Conservation (phyloP, 2,888 invertebrate species). For the Glyphotaelius pellucidus region DNA sequence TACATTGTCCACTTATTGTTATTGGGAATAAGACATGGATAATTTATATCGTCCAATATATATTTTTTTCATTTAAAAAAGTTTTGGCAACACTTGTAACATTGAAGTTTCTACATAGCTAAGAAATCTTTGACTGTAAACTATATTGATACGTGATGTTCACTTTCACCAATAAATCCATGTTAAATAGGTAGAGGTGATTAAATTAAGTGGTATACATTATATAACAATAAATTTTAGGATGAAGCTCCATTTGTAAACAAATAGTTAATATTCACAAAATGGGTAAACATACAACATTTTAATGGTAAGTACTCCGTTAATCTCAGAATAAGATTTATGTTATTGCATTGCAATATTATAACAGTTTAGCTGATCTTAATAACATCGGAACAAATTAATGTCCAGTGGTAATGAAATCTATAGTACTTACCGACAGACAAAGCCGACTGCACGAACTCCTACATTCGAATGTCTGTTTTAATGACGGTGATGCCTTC, state of each 20-base stretch:
- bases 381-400: not conserved
- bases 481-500: too few relatives aligned
- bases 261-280: not conserved
- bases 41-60: not conserved
- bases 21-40: too few relatives aligned
- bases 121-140: not conserved
- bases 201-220: not conserved
- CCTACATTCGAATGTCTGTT: too few relatives aligned
- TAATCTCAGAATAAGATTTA: not conserved
- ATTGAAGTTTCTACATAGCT: not conserved
- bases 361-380: not conserved
- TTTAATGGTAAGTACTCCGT: not conserved
- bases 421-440: too few relatives aligned
- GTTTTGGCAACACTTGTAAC: not conserved
- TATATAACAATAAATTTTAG: not conserved
- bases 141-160: not conserved
- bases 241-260: not conserved
- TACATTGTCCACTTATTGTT: not conserved
- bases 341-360: not conserved
- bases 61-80: too few relatives aligned
- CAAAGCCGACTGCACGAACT: not conserved
- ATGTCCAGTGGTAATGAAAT: not conserved
- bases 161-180: not conserved
- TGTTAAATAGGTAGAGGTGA: not conserved
- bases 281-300: not conserved